A percentile compares a stretch with the other conserved stretches of the same genome.
These are phyloP conservation scores for Podarcis muralis DNA, from an alignment of 2,113 vertebrate species.

Conservation along the genomic window DNA sequence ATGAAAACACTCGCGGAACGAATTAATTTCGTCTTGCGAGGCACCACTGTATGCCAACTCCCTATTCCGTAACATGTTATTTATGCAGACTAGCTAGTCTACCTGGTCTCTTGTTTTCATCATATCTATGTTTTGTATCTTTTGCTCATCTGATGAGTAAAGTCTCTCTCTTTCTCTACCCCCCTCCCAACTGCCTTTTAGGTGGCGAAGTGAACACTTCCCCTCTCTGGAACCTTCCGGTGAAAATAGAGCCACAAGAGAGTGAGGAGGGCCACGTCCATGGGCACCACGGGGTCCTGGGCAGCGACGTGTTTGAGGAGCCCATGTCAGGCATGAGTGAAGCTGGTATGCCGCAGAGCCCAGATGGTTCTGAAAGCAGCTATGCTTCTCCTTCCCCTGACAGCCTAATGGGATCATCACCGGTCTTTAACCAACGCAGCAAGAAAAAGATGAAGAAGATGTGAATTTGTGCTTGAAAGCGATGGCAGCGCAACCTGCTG, in stretches of 20 bases:
- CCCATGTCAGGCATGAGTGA: constrained; percentile 98
- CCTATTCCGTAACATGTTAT: neutral
- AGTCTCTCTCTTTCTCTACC: constrained; percentile 54
- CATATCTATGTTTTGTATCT: neutral
- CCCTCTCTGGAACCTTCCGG: constrained; percentile 92
- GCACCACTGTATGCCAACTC: no score
- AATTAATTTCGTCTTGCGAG: no score
- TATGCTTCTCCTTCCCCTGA: constrained; percentile 93
- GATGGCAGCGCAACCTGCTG: neutral
- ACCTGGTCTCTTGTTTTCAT: constrained; percentile 11
- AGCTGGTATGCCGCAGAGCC: constrained; percentile 89
- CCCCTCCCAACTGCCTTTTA: constrained; percentile 47
- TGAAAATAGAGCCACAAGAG: constrained; percentile 97
- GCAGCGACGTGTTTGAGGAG: constrained; percentile 94
- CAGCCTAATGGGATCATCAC: constrained; percentile 91
- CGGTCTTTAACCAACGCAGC: constrained; percentile 94
- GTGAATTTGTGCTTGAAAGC: constrained; percentile 64
- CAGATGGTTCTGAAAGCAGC: constrained; percentile 90
- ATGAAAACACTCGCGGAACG: no score
- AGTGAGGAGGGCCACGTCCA: constrained; percentile 86
- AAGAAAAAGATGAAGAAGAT: constrained; percentile 94
- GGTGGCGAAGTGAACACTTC: constrained; percentile 88
- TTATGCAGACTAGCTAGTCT: neutral
- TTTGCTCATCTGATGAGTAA: neutral
- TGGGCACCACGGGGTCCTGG: constrained; percentile 82